Percentiles rank a stretch among this genome's conserved stretches.
phyloP scores from a whole-genome alignment of 92 coral and sea anemone species.

The Ricordea florida region DNA sequence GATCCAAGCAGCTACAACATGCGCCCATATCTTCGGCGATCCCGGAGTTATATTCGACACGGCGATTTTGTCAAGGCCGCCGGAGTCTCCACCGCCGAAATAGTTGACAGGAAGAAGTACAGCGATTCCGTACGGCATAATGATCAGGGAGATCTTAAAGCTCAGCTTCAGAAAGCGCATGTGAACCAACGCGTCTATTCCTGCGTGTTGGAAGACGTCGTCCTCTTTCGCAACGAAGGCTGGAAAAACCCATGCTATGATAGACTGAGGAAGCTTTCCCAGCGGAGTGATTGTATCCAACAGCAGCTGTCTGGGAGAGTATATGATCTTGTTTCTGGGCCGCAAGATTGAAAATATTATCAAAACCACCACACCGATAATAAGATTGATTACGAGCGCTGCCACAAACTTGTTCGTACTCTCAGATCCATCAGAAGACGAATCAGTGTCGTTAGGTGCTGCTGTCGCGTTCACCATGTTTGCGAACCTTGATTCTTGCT shows the following conservation, averaged over 20 bases:
- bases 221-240: slow-evolving; percentile 81
- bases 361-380: slow-evolving; percentile 55
- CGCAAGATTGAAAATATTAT: slow-evolving; percentile 78
- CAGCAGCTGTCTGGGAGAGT: slow-evolving; percentile 87
- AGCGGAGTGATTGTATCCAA: slow-evolving; percentile 69
- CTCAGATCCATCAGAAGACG: slow-evolving; percentile 4
- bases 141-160: slow-evolving; percentile 71
- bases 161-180: slow-evolving; percentile 84
- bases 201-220: slow-evolving; percentile 82
- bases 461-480: no score
- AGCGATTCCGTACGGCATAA: slow-evolving; percentile 85
- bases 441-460: not conserved
- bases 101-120: slow-evolving; percentile 84
- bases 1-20: slow-evolving; percentile 88
- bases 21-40: slow-evolving; percentile 85
- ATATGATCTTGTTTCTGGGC: slow-evolving; percentile 66
- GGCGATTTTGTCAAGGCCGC: slow-evolving; percentile 68
- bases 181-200: slow-evolving; percentile 89
- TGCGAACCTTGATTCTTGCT: no score
- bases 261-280: slow-evolving; percentile 62
- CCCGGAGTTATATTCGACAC: slow-evolving; percentile 68
- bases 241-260: slow-evolving; percentile 90
- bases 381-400: slow-evolving; percentile 72
- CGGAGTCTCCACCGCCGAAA: slow-evolving; percentile 73
- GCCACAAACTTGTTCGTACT: slow-evolving; percentile 64